Conservation (phyloP, 2,888 invertebrate genomes). For the Apodemia zela region DNA sequence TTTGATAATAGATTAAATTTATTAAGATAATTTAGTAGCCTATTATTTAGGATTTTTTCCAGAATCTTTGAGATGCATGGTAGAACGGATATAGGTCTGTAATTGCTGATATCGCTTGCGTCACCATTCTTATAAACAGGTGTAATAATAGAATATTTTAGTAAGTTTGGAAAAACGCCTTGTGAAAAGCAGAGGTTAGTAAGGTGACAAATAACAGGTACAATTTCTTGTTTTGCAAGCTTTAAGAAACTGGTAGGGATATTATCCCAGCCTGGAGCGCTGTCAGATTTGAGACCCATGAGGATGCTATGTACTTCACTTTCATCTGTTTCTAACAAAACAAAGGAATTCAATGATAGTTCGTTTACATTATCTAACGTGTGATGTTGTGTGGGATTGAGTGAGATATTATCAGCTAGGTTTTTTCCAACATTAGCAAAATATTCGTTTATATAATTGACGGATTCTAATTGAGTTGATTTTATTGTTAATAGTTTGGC, state of each 20-base stretch:
- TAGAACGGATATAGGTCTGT: slow-evolving; percentile 19
- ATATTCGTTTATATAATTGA: slow-evolving; percentile 24
- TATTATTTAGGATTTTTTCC: slow-evolving; percentile 9
- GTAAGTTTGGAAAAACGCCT: neutral
- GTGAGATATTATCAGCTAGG: slow-evolving; percentile 16
- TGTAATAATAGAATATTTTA: neutral
- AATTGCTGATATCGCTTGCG: slow-evolving; percentile 3
- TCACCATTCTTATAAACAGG: slow-evolving; percentile 14
- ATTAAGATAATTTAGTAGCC: neutral
- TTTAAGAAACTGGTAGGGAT: neutral
- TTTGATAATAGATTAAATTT: neutral
- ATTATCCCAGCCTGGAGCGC: slow-evolving; percentile 5
- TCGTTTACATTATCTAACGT: neutral
- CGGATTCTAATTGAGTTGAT: slow-evolving; percentile 20
- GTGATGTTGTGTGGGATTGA: neutral
- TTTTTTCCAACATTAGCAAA: slow-evolving; percentile 24
- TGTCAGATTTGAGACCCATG: neutral
- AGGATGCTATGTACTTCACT: neutral
- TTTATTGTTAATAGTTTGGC: slow-evolving; percentile 24
- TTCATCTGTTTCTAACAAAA: neutral
- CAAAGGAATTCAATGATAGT: neutral
- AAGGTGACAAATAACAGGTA: neutral
- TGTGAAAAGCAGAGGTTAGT: neutral
- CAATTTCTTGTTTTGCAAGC: neutral
- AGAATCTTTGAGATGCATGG: slow-evolving; percentile 15